phyloP scores from a whole-genome alignment of 2,888 invertebrate species.

The Eustalomyia histrio region DNA sequence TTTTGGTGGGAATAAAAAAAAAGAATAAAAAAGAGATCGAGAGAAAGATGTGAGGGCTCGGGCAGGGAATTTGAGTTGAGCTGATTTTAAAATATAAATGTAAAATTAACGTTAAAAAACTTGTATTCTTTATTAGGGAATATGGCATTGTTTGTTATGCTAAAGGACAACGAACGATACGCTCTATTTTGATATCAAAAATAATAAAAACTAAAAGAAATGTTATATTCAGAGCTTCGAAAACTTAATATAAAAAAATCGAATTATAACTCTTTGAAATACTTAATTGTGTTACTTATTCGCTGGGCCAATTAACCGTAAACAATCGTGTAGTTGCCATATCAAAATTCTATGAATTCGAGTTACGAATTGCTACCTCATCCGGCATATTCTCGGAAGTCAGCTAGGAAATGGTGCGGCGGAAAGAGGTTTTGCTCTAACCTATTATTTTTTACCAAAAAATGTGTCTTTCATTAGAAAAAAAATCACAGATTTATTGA shows the following conservation, averaged over 20 bases:
- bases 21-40: conserved; percentile 49
- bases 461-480: too few relatives aligned
- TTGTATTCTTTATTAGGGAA: conserved; percentile 41
- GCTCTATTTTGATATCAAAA: conserved; percentile 43
- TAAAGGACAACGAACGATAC: conserved; percentile 22
- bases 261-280: too few relatives aligned
- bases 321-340: too few relatives aligned
- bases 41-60: conserved; percentile 67
- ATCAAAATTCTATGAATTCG: too few relatives aligned
- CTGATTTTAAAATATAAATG: conserved; percentile 44
- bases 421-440: too few relatives aligned
- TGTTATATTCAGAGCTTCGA: conserved; percentile 27
- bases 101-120: conserved; percentile 48
- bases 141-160: conserved; percentile 43
- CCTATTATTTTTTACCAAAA: too few relatives aligned
- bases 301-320: too few relatives aligned
- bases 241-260: not conserved
- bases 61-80: conserved; percentile 63
- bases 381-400: too few relatives aligned
- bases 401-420: too few relatives aligned
- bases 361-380: too few relatives aligned
- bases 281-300: too few relatives aligned
- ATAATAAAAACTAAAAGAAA: conserved; percentile 42
- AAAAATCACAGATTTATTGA: too few relatives aligned
- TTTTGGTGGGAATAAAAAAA: conserved; percentile 55